A percentile compares a stretch with the other conserved stretches of the same genome.
Conservation (phyloP, 2,113 vertebrate species). For the Syngnathus floridae region DNA sequence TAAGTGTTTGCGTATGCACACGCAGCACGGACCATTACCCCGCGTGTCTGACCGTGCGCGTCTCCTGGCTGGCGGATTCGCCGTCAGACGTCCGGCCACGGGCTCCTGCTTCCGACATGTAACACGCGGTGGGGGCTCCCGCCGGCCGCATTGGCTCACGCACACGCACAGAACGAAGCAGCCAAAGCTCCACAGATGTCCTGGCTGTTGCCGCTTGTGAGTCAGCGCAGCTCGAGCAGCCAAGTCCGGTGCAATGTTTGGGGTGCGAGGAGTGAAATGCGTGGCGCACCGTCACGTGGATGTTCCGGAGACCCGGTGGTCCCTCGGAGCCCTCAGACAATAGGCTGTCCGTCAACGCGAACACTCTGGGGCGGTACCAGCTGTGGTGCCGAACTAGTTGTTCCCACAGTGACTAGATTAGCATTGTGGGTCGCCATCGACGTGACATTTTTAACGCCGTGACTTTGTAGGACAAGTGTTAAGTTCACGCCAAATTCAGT, state of each 20-base stretch:
- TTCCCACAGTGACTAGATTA: constrained; percentile 65
- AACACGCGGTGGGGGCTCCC: constrained; percentile 41
- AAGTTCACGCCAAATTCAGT: constrained; percentile 13
- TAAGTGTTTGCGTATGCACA: constrained; percentile 48
- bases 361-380: constrained; percentile 6
- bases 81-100: constrained; percentile 19
- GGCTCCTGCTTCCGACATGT: constrained; percentile 36
- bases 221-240: constrained; percentile 42
- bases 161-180: constrained; percentile 1
- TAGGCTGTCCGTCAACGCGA: constrained; percentile 20
- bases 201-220: constrained; percentile 55
- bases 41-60: constrained; percentile 19
- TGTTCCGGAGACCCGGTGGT: constrained; percentile 37
- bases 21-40: constrained; percentile 20
- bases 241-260: constrained; percentile 48
- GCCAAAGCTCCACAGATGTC: constrained; percentile 68
- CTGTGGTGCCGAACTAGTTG: constrained; percentile 25
- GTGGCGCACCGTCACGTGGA: constrained; percentile 45
- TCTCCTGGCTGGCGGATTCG: constrained; percentile 25
- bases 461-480: constrained; percentile 23
- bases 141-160: constrained; percentile 36
- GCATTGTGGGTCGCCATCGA: constrained; percentile 35
- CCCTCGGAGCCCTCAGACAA: constrained; percentile 37
- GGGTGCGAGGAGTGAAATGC: constrained; percentile 42
- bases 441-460: constrained; percentile 37